Percentiles rank a stretch among this genome's conserved stretches.
Conservation (phyloP, 2,113 vertebrate genomes). For the Emydura subglobosa region DNA sequence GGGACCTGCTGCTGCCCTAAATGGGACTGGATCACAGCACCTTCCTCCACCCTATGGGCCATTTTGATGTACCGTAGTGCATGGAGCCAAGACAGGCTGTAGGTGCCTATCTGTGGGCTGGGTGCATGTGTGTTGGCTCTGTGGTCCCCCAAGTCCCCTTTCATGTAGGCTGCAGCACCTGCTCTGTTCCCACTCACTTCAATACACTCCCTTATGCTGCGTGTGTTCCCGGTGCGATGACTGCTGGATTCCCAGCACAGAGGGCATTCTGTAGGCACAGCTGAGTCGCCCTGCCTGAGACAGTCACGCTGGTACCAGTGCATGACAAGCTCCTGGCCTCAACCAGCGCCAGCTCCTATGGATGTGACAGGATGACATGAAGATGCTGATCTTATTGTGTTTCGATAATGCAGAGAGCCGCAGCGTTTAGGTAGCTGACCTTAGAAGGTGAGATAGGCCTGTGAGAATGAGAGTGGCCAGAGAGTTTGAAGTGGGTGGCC, state of each 20-base stretch:
- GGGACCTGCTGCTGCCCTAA: too few relatives aligned
- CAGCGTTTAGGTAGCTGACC: not conserved
- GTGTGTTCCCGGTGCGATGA: too few relatives aligned
- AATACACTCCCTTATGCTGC: not conserved
- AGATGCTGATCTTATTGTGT: too few relatives aligned
- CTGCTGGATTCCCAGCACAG: not conserved
- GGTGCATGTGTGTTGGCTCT: not conserved
- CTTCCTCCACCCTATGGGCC: not conserved
- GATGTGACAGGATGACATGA: too few relatives aligned
- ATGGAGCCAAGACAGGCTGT: too few relatives aligned
- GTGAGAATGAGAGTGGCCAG: not conserved
- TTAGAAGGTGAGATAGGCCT: not conserved
- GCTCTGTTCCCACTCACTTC: not conserved
- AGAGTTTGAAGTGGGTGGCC: not conserved
- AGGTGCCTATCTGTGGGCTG: too few relatives aligned
- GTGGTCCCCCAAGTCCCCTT: too few relatives aligned
- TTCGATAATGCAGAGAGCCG: not conserved
- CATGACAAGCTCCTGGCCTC: slow-evolving; percentile 50
- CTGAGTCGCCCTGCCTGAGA: slow-evolving; percentile 27
- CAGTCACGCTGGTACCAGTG: slow-evolving; percentile 31
- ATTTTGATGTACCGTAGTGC: not conserved
- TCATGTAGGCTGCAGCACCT: not conserved
- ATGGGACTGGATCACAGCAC: not conserved
- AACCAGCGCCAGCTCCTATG: slow-evolving; percentile 3
- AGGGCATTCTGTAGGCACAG: not conserved